phyloP scores from a whole-genome alignment of 2,888 invertebrate species.

The Nomada fucata region DNA sequence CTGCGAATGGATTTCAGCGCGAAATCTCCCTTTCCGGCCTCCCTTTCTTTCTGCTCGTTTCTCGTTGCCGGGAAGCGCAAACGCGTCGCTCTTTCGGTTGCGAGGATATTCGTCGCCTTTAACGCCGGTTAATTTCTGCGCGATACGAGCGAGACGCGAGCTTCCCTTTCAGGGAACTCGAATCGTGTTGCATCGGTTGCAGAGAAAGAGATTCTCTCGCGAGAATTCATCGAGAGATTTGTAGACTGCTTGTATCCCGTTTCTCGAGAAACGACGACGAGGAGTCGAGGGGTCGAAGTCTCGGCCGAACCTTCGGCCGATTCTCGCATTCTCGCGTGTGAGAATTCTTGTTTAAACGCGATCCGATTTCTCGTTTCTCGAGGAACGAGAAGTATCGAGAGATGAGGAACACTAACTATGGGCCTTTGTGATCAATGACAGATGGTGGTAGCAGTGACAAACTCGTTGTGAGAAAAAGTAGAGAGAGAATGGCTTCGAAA shows the following conservation, averaged over 20 bases:
- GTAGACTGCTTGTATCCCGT: no score
- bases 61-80: no score
- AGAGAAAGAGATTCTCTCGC: slow-evolving; percentile 31
- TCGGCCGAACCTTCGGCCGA: no score
- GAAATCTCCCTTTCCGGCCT: neutral
- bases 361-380: no score
- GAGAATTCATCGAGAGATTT: no score
- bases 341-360: no score
- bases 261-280: no score
- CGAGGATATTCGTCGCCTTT: slow-evolving; percentile 19
- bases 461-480: slow-evolving; percentile 39
- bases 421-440: slow-evolving; percentile 68
- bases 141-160: slow-evolving; percentile 12
- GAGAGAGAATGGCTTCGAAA: neutral
- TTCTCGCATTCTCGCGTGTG: no score
- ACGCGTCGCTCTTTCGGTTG: neutral
- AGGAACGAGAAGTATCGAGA: no score
- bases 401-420: slow-evolving; percentile 39
- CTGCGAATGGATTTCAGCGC: slow-evolving; percentile 8
- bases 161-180: slow-evolving; percentile 22
- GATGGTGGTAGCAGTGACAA: slow-evolving; percentile 62
- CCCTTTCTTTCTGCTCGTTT: neutral
- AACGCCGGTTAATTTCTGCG: neutral
- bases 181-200: slow-evolving; percentile 48
- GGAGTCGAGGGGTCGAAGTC: no score